Evolutionary conservation across 2,797 vertebrate genomes (phyloP), one percentile per base, ranked within the genome.

Genomic region (Oophaga sylvatica): DNA sequence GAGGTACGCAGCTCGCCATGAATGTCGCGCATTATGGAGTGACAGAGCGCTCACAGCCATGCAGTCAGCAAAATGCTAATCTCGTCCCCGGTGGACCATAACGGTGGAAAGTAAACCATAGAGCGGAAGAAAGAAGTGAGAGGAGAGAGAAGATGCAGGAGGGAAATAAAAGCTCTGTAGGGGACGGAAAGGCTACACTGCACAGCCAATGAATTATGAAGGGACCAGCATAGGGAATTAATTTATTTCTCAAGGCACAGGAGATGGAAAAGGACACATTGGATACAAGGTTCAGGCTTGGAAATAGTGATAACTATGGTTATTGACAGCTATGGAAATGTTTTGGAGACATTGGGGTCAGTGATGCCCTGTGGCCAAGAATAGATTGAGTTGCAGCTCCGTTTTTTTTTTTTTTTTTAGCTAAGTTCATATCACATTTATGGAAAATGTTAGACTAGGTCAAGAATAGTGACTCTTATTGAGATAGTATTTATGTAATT

Each of bases 31-130:
- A 76, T 88, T 81, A 85, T 70, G 17, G 57, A 85, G 70, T 81
- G 79, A 85, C 70, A 68, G 60, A 81, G 62, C 22, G 56, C 71
- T 56, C n/a, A 5, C 35, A 85, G 76, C 83, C 77, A 13, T 85
- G 83, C 67, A 88, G 87, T 88, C 87, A 88, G 87, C 83, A 88
- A 85, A 88, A 88, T 88, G 87, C 83, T 85, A 88, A 88, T 88
- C 60, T 15, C 15, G 16, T 85, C 83, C 87, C 87, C 22, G 53
- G 26, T 76, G 65, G 59, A 75, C 83, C 62, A 29, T 59, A 81
- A 76, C 57, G 45, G 48, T 20, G 60, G 76, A 81, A 87, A 87
- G 84, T 79, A 67, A 84, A 60, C 78, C 68, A 84, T 80, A 31
- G 88, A 87, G 85, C 77, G 45, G 88, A 87, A 84, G 77, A 87